Evolutionary conservation across 2,888 invertebrate genomes (phyloP), one percentile per base, ranked within the genome.

Genomic region (Stegophylla sp.): DNA sequence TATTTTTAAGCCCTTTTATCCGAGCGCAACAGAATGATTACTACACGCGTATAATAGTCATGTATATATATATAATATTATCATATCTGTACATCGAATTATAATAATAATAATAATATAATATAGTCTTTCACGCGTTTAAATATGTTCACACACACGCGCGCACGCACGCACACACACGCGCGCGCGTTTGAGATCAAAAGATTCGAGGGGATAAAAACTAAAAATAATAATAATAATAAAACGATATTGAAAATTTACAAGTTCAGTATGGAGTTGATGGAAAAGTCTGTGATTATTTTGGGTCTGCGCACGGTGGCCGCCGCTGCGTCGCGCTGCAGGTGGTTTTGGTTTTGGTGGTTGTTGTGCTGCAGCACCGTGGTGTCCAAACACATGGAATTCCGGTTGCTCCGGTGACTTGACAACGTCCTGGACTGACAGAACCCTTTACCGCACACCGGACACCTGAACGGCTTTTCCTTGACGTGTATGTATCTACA

Each of bases 401-500:
- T 93, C 86, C 96, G 95, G 48, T 96, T 90, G 84, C 95, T 95
- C 87, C 94, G 94, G 89, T 98, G 97, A 4, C 97, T 97, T 12
- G 97, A 96, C 85, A 98, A 88, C 0, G 97, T 98, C 83, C 98
- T 90, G 74, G 95, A 94, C 86, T 98, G 98, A 85, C 97, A 98
- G 88, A 98, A 98, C 4, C 98, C 97, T 88, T 98, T 98, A 83
- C 96, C 96, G 86, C 98, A 98, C 87, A 96, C 94, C 75, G 92
- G 92, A 87, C 98, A 98, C 87, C 96, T 97, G 89, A 97, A 98
- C 0, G 98, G 97, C 86, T 98, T 98, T 87, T 97, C 97, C 87
- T 97, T 97, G 83, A 95, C 95, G 88, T 98, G 97, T 85, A 97
- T 98, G 87, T 96, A 97, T 89, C 97, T 97, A 90, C 45, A 7